Percentiles rank a stretch among this genome's conserved stretches.
phyloP scores from a whole-genome alignment of 1,140 invertebrate genomes.

The Harlomillsia oculata region DNA sequence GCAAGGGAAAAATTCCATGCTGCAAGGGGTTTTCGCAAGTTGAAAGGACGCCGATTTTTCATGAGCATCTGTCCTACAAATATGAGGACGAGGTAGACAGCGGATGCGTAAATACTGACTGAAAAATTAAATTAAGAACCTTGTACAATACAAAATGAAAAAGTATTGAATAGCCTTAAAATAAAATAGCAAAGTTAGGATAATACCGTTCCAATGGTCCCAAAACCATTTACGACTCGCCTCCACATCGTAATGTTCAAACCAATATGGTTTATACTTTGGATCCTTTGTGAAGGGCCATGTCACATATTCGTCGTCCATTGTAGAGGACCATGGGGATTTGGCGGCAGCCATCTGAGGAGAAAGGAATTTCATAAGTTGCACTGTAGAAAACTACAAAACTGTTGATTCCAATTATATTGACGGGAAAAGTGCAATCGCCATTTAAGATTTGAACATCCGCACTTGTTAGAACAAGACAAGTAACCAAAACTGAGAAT shows the following conservation, averaged over 20 bases:
- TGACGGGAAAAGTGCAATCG: too few species aligned
- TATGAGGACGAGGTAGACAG: conserved; percentile 84
- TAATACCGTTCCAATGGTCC: conserved; percentile 17
- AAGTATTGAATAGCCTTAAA: too few species aligned
- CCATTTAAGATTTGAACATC: too few species aligned
- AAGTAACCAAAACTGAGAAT: too few species aligned
- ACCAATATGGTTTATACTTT: conserved; percentile 19
- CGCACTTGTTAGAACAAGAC: too few species aligned
- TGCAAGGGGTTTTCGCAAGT: conserved; percentile 14
- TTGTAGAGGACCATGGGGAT: neutral
- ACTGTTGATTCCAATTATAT: too few species aligned
- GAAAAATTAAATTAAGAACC: too few species aligned
- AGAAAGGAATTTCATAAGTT: too few species aligned
- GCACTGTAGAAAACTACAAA: neutral
- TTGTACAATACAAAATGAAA: neutral
- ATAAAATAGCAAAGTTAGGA: too few species aligned
- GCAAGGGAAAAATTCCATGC: conserved; percentile 29
- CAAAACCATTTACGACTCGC: conserved; percentile 21
- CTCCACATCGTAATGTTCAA: conserved; percentile 21
- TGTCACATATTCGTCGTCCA: conserved; percentile 16
- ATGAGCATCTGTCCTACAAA: conserved; percentile 88
- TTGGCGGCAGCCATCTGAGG: conserved; percentile 5
- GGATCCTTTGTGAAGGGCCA: conserved; percentile 24
- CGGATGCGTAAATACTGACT: conserved; percentile 63
- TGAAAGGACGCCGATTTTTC: conserved; percentile 46